Evolutionary conservation across 1,140 invertebrate species (phyloP), one percentile per base, ranked within the genome.

Genomic region (Drosophila asahinai): DNA sequence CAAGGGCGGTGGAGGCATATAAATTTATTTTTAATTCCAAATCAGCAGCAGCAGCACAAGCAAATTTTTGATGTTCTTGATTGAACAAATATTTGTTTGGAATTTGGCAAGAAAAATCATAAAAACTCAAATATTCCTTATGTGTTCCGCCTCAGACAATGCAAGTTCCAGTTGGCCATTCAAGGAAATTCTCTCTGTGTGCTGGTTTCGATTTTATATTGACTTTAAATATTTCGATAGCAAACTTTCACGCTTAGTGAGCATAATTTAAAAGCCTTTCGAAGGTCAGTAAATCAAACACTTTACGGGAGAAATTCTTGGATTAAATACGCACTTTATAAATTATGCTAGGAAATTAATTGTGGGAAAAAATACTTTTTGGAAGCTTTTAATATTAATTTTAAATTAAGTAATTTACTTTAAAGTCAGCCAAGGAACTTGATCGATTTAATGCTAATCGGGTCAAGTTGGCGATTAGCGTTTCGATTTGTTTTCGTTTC

Each of bases 401-500:
- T 30, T 4, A 8, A 30, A 30, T 30, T 8, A 30, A 30, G 30
- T 33, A 33, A 2, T 33, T 8, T 33, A 9, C 30, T 33, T 33
- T 9, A 38, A 38, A 55, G 33, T 55, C 52, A 15, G 30, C 3
- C 12, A 27, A 36, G 19, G 33, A 55, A 38, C 19, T 55, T 22
- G 54, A 64, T 64, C 55, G 25, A 64, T 57, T 63, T 5, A n/a
- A 2, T 11, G 59, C 33, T 38, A 68, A 45, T 51, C n/a, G 25
- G 70, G 70, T 73, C 70, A 73, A 73, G 67, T 52, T 70, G 36
- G 19, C 63, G 62, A 25, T 68, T 68, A 55, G 54, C 61, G 64
- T 38, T 63, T 49, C 59, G 59, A 40, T 67, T 52, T 3, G 14
- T 30, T 58, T 67, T 49, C 19, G 8, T 38, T 2, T 64, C 27